Conservation (phyloP, 2,888 invertebrate genomes). For the Erebia aethiops region DNA sequence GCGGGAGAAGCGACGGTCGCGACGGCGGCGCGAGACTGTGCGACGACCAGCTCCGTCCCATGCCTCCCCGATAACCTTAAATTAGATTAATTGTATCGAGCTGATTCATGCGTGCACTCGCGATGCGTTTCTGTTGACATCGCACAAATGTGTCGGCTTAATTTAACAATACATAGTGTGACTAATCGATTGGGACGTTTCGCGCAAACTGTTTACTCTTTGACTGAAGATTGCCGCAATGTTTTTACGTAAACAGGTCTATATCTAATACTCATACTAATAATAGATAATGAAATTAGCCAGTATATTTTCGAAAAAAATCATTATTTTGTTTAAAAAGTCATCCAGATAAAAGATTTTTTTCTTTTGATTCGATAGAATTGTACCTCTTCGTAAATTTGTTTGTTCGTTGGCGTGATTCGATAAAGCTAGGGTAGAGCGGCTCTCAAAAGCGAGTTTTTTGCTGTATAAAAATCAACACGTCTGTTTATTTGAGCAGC, state of each 20-base stretch:
- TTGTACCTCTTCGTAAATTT: conserved; percentile 28
- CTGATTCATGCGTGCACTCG: conserved; percentile 75
- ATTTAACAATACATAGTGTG: conserved; percentile 65
- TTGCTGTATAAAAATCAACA: conserved; percentile 78
- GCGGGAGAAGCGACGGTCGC: conserved; percentile 59
- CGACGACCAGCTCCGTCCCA: conserved; percentile 69
- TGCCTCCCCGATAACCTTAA: conserved; percentile 79
- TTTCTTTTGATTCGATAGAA: conserved; percentile 25
- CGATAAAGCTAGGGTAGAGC: conserved; percentile 54
- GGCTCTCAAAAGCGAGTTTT: conserved; percentile 58
- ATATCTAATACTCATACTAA: conserved; percentile 23
- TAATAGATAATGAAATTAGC: conserved; percentile 15
- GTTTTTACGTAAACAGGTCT: not conserved
- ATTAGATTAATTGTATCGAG: conserved; percentile 82
- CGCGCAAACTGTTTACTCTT: conserved; percentile 20
- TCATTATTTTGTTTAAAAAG: not conserved
- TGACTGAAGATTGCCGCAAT: conserved; percentile 4
- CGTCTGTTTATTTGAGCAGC: conserved; percentile 75
- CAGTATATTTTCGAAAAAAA: not conserved
- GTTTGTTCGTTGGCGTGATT: conserved; percentile 58
- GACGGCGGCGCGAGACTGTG: conserved; percentile 73
- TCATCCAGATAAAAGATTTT: conserved; percentile 22
- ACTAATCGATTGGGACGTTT: conserved; percentile 59
- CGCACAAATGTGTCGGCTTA: conserved; percentile 69
- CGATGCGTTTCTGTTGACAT: conserved; percentile 70